phyloP scores from a whole-genome alignment of 2,888 invertebrate genomes.

The Gisinianus flammeolus region DNA sequence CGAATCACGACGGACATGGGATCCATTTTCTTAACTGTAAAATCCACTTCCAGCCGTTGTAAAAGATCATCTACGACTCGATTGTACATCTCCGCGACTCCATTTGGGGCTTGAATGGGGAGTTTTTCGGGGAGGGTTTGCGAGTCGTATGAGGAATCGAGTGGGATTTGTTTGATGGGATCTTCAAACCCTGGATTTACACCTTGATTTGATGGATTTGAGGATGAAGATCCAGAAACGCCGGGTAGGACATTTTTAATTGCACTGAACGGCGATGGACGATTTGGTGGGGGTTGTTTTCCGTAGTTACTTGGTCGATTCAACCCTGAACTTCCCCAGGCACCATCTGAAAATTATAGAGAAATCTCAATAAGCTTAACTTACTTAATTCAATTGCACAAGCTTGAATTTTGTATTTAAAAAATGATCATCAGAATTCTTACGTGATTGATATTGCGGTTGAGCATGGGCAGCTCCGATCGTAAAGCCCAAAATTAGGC shows the following conservation, averaged over 20 bases:
- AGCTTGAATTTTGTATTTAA: too few species aligned
- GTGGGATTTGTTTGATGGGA: slow-evolving; percentile 54
- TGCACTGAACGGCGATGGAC: slow-evolving; percentile 44
- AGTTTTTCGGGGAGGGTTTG: slow-evolving; percentile 56
- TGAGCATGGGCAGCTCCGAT: too few species aligned
- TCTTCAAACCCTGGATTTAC: slow-evolving; percentile 48
- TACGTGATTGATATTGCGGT: too few species aligned
- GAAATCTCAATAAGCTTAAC: too few species aligned
- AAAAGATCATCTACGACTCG: slow-evolving; percentile 58
- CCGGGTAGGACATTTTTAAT: too few species aligned
- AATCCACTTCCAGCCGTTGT: slow-evolving; percentile 52
- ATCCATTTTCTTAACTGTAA: slow-evolving; percentile 53
- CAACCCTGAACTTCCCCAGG: too few species aligned
- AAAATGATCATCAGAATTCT: too few species aligned
- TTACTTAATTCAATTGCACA: too few species aligned
- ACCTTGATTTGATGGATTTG: too few species aligned
- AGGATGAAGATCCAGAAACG: too few species aligned
- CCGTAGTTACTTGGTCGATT: slow-evolving; percentile 32
- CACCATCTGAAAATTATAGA: too few species aligned
- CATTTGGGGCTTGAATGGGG: slow-evolving; percentile 58
- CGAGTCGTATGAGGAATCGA: slow-evolving; percentile 53
- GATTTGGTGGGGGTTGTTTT: slow-evolving; percentile 32
- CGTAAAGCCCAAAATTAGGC: too few species aligned
- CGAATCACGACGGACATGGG: slow-evolving; percentile 58
- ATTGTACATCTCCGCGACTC: slow-evolving; percentile 58